These are phyloP conservation scores for Marmota monax DNA, from an alignment of 2,113 vertebrate species.

Conservation along the genomic window DNA sequence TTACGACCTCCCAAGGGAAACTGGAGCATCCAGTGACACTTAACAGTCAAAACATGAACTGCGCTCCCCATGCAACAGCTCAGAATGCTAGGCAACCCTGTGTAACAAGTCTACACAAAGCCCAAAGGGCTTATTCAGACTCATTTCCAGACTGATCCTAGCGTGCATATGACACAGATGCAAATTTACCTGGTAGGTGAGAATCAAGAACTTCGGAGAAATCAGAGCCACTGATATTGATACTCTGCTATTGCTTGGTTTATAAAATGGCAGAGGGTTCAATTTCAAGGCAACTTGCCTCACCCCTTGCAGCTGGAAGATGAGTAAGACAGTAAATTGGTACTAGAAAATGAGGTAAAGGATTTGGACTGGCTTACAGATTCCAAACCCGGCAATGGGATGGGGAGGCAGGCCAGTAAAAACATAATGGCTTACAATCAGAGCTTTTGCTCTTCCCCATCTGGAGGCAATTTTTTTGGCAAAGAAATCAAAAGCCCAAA, in stretches of 20 bases:
- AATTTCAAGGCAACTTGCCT: slow-evolving; percentile 44
- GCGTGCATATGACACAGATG: neutral
- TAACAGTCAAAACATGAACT: slow-evolving; percentile 63
- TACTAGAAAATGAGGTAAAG: slow-evolving; percentile 66
- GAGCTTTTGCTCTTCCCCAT: slow-evolving; percentile 58
- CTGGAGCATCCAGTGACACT: neutral
- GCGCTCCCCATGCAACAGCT: neutral
- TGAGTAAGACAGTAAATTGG: slow-evolving; percentile 48
- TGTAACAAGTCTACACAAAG: slow-evolving; percentile 55
- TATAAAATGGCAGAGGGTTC: slow-evolving; percentile 28
- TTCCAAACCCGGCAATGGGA: slow-evolving; percentile 72
- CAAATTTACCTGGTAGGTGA: neutral
- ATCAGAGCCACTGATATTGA: neutral
- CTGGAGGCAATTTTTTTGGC: slow-evolving; percentile 73
- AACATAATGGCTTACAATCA: slow-evolving; percentile 59
- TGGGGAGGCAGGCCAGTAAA: slow-evolving; percentile 66
- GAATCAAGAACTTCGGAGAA: slow-evolving; percentile 24
- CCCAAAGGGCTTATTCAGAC: slow-evolving; percentile 23
- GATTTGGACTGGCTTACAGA: slow-evolving; percentile 64
- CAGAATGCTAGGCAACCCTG: slow-evolving; percentile 55
- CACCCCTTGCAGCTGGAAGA: slow-evolving; percentile 67
- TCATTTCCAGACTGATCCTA: neutral
- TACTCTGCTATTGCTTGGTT: neutral
- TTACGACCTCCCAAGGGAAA: slow-evolving; percentile 56
- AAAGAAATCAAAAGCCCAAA: slow-evolving; percentile 79